phyloP scores from a whole-genome alignment of 2,888 invertebrate genomes.

The Cryptocephalus primarius region DNA sequence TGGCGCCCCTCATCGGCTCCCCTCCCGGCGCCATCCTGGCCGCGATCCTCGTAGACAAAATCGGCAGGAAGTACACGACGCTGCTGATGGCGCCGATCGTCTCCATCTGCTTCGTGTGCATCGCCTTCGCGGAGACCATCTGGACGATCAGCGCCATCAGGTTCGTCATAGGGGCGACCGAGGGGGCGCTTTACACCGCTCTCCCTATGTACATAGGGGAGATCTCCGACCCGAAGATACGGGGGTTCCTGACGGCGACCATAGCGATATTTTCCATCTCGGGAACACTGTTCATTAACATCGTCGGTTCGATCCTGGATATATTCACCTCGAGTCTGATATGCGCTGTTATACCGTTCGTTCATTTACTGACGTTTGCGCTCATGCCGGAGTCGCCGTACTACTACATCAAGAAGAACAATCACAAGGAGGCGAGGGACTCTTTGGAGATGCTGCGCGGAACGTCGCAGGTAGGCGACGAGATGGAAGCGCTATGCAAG shows the following conservation, averaged over 20 bases:
- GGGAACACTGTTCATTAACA: conserved; percentile 47
- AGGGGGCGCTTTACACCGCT: conserved; percentile 30
- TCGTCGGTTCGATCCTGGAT: conserved; percentile 48
- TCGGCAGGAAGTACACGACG: conserved; percentile 46
- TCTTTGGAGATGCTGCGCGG: conserved; percentile 50
- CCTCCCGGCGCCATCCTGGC: conserved; percentile 51
- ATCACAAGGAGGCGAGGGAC: conserved; percentile 37
- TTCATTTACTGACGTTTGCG: conserved; percentile 46
- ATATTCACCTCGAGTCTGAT: conserved; percentile 45
- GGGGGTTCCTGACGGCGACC: conserved; percentile 50
- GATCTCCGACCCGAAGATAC: conserved; percentile 43
- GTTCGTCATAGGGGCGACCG: conserved; percentile 43
- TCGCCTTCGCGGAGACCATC: conserved; percentile 47
- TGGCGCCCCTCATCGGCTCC: conserved; percentile 53
- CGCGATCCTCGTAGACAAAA: conserved; percentile 50
- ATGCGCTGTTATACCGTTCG: conserved; percentile 46
- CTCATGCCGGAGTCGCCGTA: conserved; percentile 59
- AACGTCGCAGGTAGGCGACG: conserved; percentile 40
- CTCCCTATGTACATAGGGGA: conserved; percentile 50
- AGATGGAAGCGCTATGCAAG: conserved; percentile 29
- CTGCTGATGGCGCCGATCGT: conserved; percentile 31
- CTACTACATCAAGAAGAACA: conserved; percentile 35
- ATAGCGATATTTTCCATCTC: conserved; percentile 45
- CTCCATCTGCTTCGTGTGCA: conserved; percentile 48
- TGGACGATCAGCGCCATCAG: conserved; percentile 40